A percentile compares a stretch with the other conserved stretches of the same genome.
phyloP scores from a whole-genome alignment of 2,113 vertebrate species.

The Pteronura brasiliensis region DNA sequence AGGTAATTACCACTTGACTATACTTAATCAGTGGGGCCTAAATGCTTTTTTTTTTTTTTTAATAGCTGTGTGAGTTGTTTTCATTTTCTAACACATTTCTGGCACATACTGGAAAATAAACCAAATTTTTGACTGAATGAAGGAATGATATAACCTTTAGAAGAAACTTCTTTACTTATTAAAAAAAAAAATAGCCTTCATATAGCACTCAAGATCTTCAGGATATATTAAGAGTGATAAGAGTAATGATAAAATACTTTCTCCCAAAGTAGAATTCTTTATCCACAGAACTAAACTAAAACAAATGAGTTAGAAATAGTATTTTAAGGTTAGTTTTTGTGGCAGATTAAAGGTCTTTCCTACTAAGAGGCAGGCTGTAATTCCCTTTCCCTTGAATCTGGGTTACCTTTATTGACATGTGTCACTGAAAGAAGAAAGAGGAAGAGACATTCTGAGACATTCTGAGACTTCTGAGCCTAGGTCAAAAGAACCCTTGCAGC shows the following conservation, averaged over 20 bases:
- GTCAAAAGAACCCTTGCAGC: not conserved
- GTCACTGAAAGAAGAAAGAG: not conserved
- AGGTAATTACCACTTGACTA: constrained; percentile 26
- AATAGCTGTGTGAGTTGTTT: not conserved
- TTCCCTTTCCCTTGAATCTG: not conserved
- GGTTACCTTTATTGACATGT: not conserved
- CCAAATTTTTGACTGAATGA: not conserved
- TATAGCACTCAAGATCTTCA: not conserved
- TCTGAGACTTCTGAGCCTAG: not conserved
- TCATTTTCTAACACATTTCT: not conserved
- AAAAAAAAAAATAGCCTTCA: not conserved
- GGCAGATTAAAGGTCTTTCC: not conserved
- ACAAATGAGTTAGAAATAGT: not conserved
- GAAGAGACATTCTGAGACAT: not conserved
- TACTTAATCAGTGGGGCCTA: not conserved
- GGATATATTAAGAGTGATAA: not conserved
- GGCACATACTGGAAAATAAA: not conserved
- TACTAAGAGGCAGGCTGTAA: not conserved
- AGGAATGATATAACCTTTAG: not conserved
- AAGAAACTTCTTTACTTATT: not conserved
- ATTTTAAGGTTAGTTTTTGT: not conserved
- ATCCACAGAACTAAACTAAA: not conserved
- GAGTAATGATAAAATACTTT: not conserved
- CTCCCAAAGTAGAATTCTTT: not conserved
- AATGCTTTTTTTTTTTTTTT: not conserved